phyloP scores from a whole-genome alignment of 2,888 invertebrate genomes.

The Nephrotoma guestfalica region DNA sequence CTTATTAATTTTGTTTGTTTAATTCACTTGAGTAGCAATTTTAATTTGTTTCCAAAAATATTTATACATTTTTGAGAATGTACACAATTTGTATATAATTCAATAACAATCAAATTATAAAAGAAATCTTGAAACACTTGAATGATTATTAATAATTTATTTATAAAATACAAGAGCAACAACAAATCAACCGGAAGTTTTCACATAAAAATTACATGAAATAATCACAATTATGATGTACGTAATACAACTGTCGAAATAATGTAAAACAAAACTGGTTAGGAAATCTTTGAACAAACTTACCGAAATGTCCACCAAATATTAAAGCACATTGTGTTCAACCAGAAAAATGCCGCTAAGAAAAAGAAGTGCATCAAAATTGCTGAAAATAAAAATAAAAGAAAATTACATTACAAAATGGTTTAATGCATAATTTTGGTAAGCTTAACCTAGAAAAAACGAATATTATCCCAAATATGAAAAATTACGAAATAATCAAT shows the following conservation, averaged over 20 bases:
- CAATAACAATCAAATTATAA: background rate
- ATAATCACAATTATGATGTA: background rate
- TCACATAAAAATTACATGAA: background rate
- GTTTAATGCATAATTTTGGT: too few species aligned
- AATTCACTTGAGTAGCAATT: background rate
- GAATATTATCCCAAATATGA: too few species aligned
- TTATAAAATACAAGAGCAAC: background rate
- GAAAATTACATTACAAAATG: background rate
- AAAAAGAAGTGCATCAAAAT: conserved; percentile 78
- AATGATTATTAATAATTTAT: background rate
- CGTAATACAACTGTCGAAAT: background rate
- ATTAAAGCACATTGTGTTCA: conserved; percentile 89
- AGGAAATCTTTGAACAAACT: conserved; percentile 28
- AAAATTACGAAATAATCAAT: too few species aligned
- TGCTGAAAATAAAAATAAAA: conserved; percentile 37
- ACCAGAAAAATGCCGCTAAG: conserved; percentile 83
- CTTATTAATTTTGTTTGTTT: background rate
- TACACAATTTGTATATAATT: background rate
- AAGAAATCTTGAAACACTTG: conserved; percentile 3
- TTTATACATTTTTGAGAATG: background rate
- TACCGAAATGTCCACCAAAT: conserved; percentile 89
- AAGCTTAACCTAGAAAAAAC: too few species aligned
- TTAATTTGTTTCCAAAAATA: conserved; percentile 1
- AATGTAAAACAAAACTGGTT: background rate
- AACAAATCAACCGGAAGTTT: background rate